A percentile compares a stretch with the other conserved stretches of the same genome.
Evolutionary conservation across 1,140 invertebrate genomes (phyloP).

Genomic region (Drosophila neocordata): DNA sequence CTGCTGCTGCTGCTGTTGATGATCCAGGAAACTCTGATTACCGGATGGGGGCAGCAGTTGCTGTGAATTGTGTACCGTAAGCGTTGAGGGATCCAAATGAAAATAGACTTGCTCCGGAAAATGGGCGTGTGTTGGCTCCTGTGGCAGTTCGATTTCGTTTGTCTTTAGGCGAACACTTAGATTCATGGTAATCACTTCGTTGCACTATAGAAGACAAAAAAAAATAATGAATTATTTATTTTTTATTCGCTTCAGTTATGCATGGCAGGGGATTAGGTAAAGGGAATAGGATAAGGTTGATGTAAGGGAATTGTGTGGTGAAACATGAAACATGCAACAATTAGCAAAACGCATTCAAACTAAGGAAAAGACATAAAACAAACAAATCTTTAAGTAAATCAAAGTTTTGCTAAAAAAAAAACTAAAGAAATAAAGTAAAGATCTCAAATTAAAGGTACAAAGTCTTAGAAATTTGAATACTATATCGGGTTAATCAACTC

Average conservation of each 20-base stretch:
- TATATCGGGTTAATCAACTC: no score
- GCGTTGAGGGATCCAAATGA: constrained; percentile 68
- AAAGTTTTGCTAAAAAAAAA: no score
- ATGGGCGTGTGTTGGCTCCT: constrained; percentile 72
- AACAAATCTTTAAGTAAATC: not conserved
- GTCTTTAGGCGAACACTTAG: constrained; percentile 84
- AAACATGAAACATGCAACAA: constrained; percentile 63
- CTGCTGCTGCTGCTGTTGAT: not conserved
- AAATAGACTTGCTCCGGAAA: constrained; percentile 78
- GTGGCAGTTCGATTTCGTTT: constrained; percentile 83
- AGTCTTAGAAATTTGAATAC: no score
- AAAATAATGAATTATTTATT: constrained; percentile 17
- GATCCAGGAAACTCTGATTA: constrained; percentile 59
- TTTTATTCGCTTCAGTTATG: not conserved
- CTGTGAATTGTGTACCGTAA: constrained; percentile 59
- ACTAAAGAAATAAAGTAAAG: not conserved
- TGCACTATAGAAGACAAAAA: constrained; percentile 53
- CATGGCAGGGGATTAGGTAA: not conserved
- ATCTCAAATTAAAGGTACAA: not conserved
- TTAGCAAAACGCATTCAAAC: constrained; percentile 45
- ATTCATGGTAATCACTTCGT: constrained; percentile 83
- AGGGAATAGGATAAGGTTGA: not conserved
- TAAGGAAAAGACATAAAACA: constrained; percentile 8
- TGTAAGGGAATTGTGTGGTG: constrained; percentile 21
- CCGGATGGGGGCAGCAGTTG: constrained; percentile 28